Percentiles rank a stretch among this genome's conserved stretches.
phyloP scores from a whole-genome alignment of 2,113 vertebrate genomes.

The Diadophis punctatus region DNA sequence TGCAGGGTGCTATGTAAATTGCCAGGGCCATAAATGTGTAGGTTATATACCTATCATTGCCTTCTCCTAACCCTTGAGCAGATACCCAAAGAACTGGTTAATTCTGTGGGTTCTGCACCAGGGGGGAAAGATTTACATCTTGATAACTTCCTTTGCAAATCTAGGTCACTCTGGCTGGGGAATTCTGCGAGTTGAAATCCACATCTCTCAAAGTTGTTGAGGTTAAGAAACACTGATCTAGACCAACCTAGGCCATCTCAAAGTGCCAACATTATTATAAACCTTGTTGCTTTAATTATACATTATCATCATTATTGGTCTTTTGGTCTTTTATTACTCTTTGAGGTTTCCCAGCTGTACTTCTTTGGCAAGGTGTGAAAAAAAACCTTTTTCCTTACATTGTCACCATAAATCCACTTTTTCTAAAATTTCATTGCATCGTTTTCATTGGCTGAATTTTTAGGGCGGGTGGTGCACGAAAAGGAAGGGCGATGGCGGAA shows the following conservation, averaged over 20 bases:
- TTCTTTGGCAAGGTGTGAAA: not conserved
- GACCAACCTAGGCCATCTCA: not conserved
- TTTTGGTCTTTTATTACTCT: not conserved
- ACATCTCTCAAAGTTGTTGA: not conserved
- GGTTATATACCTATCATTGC: not conserved
- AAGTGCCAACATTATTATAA: not conserved
- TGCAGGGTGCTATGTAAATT: not conserved
- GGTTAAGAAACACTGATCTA: not conserved
- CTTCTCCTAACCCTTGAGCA: not conserved
- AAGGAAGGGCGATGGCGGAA: not conserved
- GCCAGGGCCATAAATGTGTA: not conserved
- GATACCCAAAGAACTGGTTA: not conserved
- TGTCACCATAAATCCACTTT: not conserved
- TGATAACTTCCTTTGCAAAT: not conserved
- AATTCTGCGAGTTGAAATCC: not conserved
- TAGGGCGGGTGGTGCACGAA: not conserved
- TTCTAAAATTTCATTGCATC: not conserved
- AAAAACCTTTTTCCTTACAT: not conserved
- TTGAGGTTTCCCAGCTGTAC: not conserved
- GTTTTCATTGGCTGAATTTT: not conserved
- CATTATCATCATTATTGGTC: not conserved
- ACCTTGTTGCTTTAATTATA: not conserved
- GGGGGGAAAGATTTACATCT: not conserved
- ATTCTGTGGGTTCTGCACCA: accelerated
- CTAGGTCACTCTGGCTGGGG: no score